Evolutionary conservation across 2,797 vertebrate species (phyloP).

Genomic region (Myotis daubentonii): DNA sequence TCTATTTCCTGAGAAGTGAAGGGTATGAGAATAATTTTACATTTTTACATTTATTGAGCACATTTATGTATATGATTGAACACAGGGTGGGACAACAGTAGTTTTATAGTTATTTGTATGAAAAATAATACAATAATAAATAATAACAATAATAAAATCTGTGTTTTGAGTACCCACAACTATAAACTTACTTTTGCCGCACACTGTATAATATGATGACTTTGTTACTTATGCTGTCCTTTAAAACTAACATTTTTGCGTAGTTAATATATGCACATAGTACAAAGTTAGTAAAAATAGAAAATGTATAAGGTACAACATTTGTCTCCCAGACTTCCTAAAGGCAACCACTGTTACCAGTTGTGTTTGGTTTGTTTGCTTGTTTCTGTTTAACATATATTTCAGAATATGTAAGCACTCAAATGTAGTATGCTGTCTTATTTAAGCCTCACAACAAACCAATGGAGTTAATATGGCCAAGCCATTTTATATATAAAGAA

Average conservation of each 20-base stretch:
- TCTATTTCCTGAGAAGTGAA: neutral
- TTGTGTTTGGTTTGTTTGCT: neutral
- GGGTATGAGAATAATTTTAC: neutral
- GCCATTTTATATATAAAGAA: neutral
- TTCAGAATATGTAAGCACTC: neutral
- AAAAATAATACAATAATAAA: neutral
- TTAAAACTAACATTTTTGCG: neutral
- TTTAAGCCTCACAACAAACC: neutral
- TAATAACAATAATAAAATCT: neutral
- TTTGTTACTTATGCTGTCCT: neutral
- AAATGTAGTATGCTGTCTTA: neutral
- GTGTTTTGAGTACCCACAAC: neutral
- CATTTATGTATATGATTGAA: neutral
- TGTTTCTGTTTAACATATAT: neutral
- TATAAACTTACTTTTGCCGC: neutral
- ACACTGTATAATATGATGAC: neutral
- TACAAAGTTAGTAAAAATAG: slow-evolving; percentile 11
- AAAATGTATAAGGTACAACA: neutral
- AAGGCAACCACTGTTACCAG: neutral
- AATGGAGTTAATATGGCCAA: neutral
- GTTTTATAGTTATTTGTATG: no score
- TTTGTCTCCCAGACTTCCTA: neutral
- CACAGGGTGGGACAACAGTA: neutral
- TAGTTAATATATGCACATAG: neutral
- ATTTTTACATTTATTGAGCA: neutral